Percentiles rank a stretch among this genome's conserved stretches.
These are phyloP conservation scores for Chrysomallon squamiferum DNA, from an alignment of 1,140 invertebrate genomes.

Conservation along the genomic window DNA sequence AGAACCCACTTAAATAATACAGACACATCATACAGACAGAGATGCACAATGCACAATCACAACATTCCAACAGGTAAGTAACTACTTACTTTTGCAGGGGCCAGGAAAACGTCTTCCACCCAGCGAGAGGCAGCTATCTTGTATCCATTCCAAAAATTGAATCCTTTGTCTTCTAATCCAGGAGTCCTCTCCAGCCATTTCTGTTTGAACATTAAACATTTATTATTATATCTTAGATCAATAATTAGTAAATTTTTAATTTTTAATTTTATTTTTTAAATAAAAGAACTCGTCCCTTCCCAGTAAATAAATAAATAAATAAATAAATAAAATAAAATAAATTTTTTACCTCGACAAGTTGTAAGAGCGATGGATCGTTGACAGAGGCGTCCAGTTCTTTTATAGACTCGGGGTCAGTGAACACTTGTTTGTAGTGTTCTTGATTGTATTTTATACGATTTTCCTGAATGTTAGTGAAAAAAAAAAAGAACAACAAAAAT, in stretches of 20 bases:
- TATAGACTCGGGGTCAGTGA: slow-evolving; percentile 75
- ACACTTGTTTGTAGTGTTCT: slow-evolving; percentile 84
- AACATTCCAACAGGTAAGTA: too few species aligned
- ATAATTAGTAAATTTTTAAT: neutral
- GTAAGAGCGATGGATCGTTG: slow-evolving; percentile 81
- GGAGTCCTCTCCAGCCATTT: slow-evolving; percentile 93
- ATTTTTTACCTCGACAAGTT: slow-evolving; percentile 81
- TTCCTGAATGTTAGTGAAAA: too few species aligned
- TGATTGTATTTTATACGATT: slow-evolving; percentile 93
- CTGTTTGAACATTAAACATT: slow-evolving; percentile 40
- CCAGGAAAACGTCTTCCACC: slow-evolving; percentile 73
- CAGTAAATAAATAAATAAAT: too few species aligned
- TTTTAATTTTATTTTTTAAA: neutral
- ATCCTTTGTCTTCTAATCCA: slow-evolving; percentile 80
- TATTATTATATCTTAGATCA: too few species aligned
- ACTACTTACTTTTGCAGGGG: slow-evolving; percentile 61
- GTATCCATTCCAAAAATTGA: slow-evolving; percentile 95
- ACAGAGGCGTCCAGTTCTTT: slow-evolving; percentile 79
- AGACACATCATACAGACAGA: too few species aligned
- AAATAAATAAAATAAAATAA: too few species aligned
- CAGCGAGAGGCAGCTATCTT: slow-evolving; percentile 77
- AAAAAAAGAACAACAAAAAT: too few species aligned
- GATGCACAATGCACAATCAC: too few species aligned
- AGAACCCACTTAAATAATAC: too few species aligned
- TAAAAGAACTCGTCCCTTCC: too few species aligned